Evolutionary conservation across 2,797 vertebrate genomes (phyloP).

Genomic region (Anniella stebbinsi): DNA sequence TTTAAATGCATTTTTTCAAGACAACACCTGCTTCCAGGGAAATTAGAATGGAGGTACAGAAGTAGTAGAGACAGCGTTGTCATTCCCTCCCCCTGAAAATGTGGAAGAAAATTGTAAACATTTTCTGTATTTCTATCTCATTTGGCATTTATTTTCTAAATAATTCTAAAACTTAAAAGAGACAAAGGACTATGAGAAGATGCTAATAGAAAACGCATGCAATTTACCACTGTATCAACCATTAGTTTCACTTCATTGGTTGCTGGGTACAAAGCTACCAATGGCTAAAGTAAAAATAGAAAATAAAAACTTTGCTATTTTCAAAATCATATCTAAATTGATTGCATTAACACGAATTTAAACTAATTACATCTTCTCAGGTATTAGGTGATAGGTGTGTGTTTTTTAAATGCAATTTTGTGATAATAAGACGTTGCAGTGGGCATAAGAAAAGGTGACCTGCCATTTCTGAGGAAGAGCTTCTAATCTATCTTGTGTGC

Average conservation of each 20-base stretch:
- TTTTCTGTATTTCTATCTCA: neutral
- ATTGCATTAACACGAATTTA: neutral
- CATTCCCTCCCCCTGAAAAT: neutral
- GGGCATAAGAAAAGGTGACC: neutral
- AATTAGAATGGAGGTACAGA: neutral
- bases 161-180: neutral
- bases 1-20: neutral
- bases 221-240: neutral
- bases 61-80: neutral
- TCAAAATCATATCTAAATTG: neutral
- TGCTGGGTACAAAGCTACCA: conserved; percentile 8
- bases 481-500: neutral
- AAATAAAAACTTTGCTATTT: neutral
- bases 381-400: neutral
- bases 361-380: neutral
- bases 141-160: conserved; percentile 11
- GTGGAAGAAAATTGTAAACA: neutral
- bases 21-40: neutral
- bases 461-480: neutral
- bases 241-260: neutral
- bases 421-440: neutral
- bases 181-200: neutral
- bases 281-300: neutral
- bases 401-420: neutral
- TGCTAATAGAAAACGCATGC: neutral